Conservation (phyloP, 2,888 invertebrate genomes). For the Euproctis similis region DNA sequence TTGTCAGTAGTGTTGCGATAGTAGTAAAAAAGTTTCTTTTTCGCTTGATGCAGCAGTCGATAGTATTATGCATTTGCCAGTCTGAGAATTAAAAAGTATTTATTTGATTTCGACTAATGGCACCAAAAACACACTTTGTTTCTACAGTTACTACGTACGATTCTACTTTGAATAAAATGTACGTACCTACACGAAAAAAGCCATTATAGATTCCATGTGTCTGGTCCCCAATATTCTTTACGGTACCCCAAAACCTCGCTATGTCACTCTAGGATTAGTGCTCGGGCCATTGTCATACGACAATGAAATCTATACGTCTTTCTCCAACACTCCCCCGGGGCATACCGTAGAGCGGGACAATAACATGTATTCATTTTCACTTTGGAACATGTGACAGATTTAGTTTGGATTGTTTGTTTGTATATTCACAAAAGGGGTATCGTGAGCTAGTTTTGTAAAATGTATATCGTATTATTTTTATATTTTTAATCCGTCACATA, state of each 20-base stretch:
- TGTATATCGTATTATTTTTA: constrained; percentile 57
- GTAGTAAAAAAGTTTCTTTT: no score
- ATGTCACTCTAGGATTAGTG: constrained; percentile 70
- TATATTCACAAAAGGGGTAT: constrained; percentile 51
- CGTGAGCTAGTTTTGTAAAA: constrained; percentile 42
- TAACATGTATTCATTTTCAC: constrained; percentile 61
- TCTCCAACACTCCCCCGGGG: constrained; percentile 30
- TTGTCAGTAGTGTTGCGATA: no score
- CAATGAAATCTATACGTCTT: constrained; percentile 63
- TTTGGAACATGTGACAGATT: constrained; percentile 73
- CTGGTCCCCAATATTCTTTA: constrained; percentile 10
- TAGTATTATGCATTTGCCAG: no score
- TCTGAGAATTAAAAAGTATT: no score
- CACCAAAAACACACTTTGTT: no score
- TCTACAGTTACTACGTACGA: no score
- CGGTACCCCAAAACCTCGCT: constrained; percentile 52
- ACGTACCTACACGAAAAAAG: no score
- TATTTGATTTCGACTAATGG: no score
- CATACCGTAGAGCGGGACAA: constrained; percentile 39
- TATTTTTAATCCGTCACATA: constrained; percentile 60
- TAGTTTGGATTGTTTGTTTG: constrained; percentile 71
- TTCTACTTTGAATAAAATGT: no score
- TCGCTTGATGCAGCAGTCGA: no score
- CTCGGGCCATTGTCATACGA: constrained; percentile 58
- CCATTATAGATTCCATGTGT: constrained; percentile 17